Percentiles rank a stretch among this genome's conserved stretches.
Conservation (phyloP, 1,140 invertebrate genomes). For the Drosophila micromelanica region DNA sequence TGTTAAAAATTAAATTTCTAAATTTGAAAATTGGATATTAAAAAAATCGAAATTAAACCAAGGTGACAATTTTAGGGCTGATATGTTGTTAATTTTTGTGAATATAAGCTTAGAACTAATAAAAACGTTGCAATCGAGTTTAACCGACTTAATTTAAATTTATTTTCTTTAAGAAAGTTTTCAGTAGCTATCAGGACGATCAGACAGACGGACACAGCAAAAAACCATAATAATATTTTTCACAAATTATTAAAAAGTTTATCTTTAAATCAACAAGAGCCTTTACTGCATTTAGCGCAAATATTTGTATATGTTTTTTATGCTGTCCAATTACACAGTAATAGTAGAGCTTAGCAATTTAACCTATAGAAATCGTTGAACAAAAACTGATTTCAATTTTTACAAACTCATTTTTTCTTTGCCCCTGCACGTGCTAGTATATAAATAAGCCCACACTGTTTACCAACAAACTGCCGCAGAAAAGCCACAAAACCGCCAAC, state of each 20-base stretch:
- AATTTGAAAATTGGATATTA: constrained; percentile 9
- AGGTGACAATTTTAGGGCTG: constrained; percentile 7
- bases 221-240: too few relatives aligned
- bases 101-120: background rate
- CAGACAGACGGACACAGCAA: too few relatives aligned
- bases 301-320: background rate
- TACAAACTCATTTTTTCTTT: constrained; percentile 6
- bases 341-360: background rate
- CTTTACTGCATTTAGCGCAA: too few relatives aligned
- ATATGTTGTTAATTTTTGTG: background rate
- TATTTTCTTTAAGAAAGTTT: too few relatives aligned
- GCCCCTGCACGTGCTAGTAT: constrained; percentile 4
- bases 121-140: background rate
- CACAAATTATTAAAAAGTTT: too few relatives aligned
- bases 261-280: too few relatives aligned
- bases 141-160: too few relatives aligned
- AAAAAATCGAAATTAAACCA: background rate
- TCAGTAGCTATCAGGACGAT: too few relatives aligned
- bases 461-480: constrained; percentile 11
- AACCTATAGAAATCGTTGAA: constrained; percentile 4
- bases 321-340: background rate
- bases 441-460: constrained; percentile 37
- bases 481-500: constrained; percentile 46
- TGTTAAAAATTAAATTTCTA: background rate
- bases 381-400: constrained; percentile 8